Base-by-base conservation (phyloP, 1,140 invertebrate genomes). In the Drosophila setifemur region DNA sequence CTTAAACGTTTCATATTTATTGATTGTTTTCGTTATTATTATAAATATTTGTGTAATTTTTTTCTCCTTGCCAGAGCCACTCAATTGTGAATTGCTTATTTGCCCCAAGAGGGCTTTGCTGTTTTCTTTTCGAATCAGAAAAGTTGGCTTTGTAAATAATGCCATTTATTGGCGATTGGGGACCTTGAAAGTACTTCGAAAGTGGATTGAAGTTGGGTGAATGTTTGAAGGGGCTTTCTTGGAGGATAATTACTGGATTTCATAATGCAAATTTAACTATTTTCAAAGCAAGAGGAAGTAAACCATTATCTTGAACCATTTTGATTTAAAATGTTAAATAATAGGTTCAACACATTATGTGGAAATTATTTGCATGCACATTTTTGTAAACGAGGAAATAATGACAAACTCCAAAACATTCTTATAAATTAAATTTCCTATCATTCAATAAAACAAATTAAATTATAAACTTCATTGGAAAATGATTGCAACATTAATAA, bases 1-100 rank as follows among this genome's bases (percentile, higher is more conserved):
- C 43, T 45, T 67, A 74, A 85, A 85, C 52, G 81, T 57, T 68
- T 73, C 47, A 71, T 66, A 63, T 50, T 74, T 77, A 78, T 85
- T 74, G 63, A 85, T 85, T 70, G 79, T 85, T 85, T 82, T 70
- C 58, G 73, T 69, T 83, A 55, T 72, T 66, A 73, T 69, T 77
- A 73, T 78, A 77, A 82, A 77, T 78, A 77, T 82, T 73, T 77
- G 63, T 69, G 50, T 66, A 60, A 40, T 61, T 77, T 83, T 50
- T 37, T 47, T 50, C 26, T 35, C 11, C 31, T 63, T 16, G 28
- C 18, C 5, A 26, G n/a, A n/a, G 44, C 16, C 48, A 58, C 52
- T 77, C 39, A 25, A 23, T 57, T 35, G 47, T 55, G 53, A 63
- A 57, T 66, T 43, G 60, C 33, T 58, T 67, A 40, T 60, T 49